These are phyloP conservation scores for Temnothorax nylanderi DNA, from an alignment of 1,140 invertebrate genomes.

Conservation along the genomic window DNA sequence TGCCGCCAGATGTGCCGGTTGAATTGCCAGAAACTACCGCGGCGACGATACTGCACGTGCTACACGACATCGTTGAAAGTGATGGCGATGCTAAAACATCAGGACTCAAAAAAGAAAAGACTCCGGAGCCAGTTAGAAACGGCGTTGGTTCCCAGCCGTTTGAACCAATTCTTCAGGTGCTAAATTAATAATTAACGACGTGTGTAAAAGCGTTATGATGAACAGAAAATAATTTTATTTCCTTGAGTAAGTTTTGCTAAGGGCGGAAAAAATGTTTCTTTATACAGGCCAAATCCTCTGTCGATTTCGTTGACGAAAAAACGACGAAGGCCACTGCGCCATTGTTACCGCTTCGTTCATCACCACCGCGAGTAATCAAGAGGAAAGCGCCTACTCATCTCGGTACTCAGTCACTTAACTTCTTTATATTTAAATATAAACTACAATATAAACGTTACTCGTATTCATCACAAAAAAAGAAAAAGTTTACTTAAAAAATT, in stretches of 20 bases:
- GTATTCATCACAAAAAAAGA: background rate
- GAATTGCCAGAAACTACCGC: conserved; percentile 73
- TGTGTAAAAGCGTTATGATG: background rate
- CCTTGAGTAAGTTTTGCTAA: no score
- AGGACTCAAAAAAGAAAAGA: background rate
- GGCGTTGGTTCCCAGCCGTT: background rate
- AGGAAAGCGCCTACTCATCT: conserved; percentile 55
- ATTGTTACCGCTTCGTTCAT: conserved; percentile 41
- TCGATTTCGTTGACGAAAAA: conserved; percentile 72
- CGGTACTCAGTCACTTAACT: conserved; percentile 1
- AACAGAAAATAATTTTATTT: background rate
- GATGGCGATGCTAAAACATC: background rate
- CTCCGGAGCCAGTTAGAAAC: background rate
- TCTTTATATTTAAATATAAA: background rate
- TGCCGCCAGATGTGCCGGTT: conserved; percentile 78
- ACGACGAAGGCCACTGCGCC: conserved; percentile 43
- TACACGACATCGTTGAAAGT: conserved; percentile 73
- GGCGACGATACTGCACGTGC: conserved; percentile 74
- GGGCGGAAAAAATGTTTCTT: background rate
- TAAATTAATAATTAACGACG: background rate
- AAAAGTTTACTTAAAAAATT: background rate
- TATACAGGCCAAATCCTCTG: conserved; percentile 50
- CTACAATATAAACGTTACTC: background rate
- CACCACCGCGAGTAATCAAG: conserved; percentile 65
- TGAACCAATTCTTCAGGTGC: conserved; percentile 37